These are phyloP conservation scores for Enchytraeus crypticus DNA, from an alignment of 2,888 invertebrate genomes.

Conservation along the genomic window DNA sequence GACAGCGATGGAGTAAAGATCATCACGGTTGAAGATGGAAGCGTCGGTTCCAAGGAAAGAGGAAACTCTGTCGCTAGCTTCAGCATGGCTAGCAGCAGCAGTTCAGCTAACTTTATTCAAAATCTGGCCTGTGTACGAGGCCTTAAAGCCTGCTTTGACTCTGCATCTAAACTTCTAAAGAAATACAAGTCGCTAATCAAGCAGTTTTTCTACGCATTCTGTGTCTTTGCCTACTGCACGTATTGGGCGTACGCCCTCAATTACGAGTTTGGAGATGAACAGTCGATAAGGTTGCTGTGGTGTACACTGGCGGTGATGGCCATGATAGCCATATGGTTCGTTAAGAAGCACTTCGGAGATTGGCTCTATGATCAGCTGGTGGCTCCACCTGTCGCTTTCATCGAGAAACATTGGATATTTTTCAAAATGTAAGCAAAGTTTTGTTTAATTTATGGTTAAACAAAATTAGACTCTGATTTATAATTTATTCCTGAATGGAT, in stretches of 20 bases:
- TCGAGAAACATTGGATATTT: slow-evolving; percentile 4
- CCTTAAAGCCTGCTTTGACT: neutral
- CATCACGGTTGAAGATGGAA: too few relatives aligned
- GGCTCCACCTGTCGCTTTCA: neutral
- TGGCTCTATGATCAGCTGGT: neutral
- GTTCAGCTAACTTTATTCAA: too few relatives aligned
- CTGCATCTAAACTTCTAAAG: too few relatives aligned
- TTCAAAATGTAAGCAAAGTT: slow-evolving; percentile 11
- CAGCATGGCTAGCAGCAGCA: too few relatives aligned
- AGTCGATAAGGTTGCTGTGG: slow-evolving; percentile 34
- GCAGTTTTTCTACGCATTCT: neutral
- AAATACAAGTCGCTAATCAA: neutral
- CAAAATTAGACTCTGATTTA: neutral
- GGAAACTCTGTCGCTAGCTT: too few relatives aligned
- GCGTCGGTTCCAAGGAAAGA: too few relatives aligned
- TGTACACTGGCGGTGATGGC: slow-evolving; percentile 31
- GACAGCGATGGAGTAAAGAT: too few relatives aligned
- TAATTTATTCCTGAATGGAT: too few relatives aligned
- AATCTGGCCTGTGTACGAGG: neutral
- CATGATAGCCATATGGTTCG: slow-evolving; percentile 12
- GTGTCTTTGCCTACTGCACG: slow-evolving; percentile 26
- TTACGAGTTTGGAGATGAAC: slow-evolving; percentile 17
- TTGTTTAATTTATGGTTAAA: neutral
- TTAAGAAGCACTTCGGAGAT: slow-evolving; percentile 8
- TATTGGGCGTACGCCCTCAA: slow-evolving; percentile 38